Percentiles rank a stretch among this genome's conserved stretches.
Conservation (phyloP, 2,888 invertebrate species). For the Mellilla xanthometata region DNA sequence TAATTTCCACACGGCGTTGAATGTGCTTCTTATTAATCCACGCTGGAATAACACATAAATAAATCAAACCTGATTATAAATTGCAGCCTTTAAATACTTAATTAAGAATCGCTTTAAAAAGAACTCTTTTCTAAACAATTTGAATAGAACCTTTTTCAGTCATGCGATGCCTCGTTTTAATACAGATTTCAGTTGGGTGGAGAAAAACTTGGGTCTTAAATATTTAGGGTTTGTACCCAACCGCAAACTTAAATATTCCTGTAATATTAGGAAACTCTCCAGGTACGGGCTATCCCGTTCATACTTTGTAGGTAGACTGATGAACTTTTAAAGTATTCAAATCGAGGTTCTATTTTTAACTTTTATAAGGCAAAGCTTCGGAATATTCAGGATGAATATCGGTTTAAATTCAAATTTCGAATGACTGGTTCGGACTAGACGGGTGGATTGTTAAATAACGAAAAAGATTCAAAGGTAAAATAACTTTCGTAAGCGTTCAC, state of each 20-base stretch:
- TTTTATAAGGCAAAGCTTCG: neutral
- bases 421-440: neutral
- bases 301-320: slow-evolving; percentile 4
- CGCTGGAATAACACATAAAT: slow-evolving; percentile 7
- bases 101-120: slow-evolving; percentile 13
- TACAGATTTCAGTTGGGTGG: slow-evolving; percentile 4
- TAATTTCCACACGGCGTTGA: slow-evolving; percentile 1
- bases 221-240: slow-evolving; percentile 9
- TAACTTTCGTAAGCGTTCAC: too few relatives aligned
- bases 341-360: slow-evolving; percentile 6
- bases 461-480: too few relatives aligned
- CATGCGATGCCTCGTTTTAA: slow-evolving; percentile 12
- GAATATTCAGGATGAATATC: neutral
- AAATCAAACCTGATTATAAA: slow-evolving; percentile 11
- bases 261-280: slow-evolving; percentile 8
- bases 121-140: slow-evolving; percentile 8
- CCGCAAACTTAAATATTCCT: slow-evolving; percentile 13
- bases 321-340: slow-evolving; percentile 11
- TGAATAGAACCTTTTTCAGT: slow-evolving; percentile 5
- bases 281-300: slow-evolving; percentile 2
- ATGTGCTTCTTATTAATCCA: slow-evolving; percentile 3
- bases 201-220: slow-evolving; percentile 12
- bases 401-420: neutral
- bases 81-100: slow-evolving; percentile 10
- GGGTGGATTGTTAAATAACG: too few relatives aligned